These are phyloP conservation scores for Dendrocincla tyrannina DNA, from an alignment of 2,797 vertebrate genomes.

Conservation along the genomic window DNA sequence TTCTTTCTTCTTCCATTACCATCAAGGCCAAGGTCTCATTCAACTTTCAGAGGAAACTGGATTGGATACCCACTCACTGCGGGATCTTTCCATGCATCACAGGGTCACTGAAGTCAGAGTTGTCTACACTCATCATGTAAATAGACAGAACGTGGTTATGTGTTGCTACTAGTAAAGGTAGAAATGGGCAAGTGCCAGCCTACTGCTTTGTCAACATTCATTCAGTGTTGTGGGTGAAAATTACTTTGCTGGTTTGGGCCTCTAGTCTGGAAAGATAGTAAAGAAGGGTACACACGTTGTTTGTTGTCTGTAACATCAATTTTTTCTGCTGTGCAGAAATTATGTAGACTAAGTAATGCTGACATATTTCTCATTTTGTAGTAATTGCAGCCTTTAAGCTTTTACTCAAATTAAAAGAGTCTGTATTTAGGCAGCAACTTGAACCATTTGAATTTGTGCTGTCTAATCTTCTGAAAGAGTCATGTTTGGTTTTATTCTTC, in stretches of 20 bases:
- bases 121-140: not conserved
- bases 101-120: not conserved
- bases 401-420: not conserved
- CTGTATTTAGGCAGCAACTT: not conserved
- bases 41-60: not conserved
- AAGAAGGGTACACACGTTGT: not conserved
- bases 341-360: not conserved
- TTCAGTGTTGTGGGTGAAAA: not conserved
- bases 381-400: not conserved
- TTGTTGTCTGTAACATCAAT: not conserved
- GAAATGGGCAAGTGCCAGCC: not conserved
- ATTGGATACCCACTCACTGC: not conserved
- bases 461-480: not conserved
- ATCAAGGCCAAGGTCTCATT: not conserved
- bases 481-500: not conserved
- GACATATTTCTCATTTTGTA: not conserved
- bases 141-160: not conserved
- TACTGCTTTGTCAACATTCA: not conserved
- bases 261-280: not conserved
- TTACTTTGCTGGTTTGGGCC: not conserved
- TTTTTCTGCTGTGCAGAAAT: not conserved
- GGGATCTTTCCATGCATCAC: not conserved
- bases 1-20: not conserved
- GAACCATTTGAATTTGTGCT: not conserved
- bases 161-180: not conserved